Evolutionary conservation across 2,797 vertebrate genomes (phyloP).

Genomic region (Schizopygopsis malacanthus): DNA sequence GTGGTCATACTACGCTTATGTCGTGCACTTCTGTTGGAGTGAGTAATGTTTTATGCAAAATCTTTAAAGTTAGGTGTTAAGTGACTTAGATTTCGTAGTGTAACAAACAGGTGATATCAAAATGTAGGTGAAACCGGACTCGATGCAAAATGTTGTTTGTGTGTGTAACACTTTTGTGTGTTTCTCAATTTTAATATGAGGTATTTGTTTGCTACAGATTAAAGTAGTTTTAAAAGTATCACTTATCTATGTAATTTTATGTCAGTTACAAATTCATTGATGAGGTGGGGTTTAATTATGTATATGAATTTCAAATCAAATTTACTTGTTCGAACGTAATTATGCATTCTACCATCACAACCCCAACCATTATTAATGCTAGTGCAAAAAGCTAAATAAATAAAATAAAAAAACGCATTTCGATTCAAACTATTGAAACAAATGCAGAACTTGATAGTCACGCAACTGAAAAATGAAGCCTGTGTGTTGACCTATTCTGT

Average conservation of each 20-base stretch:
- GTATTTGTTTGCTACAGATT: neutral
- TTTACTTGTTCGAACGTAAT: neutral
- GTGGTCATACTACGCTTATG: conserved; percentile 87
- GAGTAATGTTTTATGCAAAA: conserved; percentile 62
- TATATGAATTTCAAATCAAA: neutral
- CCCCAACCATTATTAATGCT: too few species aligned
- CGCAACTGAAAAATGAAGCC: neutral
- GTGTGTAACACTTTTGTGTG: neutral
- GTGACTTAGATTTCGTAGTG: neutral
- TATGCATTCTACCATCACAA: neutral
- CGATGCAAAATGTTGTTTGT: neutral
- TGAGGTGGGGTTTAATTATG: too few species aligned
- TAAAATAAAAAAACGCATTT: neutral
- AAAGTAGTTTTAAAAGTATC: neutral
- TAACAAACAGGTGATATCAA: neutral
- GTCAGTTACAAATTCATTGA: neutral
- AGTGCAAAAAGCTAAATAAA: neutral
- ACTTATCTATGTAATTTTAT: neutral
- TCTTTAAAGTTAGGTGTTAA: neutral
- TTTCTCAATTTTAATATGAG: neutral
- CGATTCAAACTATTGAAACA: neutral
- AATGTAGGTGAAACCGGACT: neutral
- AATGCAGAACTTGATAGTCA: neutral
- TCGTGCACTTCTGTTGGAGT: conserved; percentile 84
- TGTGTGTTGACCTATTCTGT: neutral